These are phyloP conservation scores for Hypanus sabinus DNA, from an alignment of 2,113 vertebrate species.

Conservation along the genomic window DNA sequence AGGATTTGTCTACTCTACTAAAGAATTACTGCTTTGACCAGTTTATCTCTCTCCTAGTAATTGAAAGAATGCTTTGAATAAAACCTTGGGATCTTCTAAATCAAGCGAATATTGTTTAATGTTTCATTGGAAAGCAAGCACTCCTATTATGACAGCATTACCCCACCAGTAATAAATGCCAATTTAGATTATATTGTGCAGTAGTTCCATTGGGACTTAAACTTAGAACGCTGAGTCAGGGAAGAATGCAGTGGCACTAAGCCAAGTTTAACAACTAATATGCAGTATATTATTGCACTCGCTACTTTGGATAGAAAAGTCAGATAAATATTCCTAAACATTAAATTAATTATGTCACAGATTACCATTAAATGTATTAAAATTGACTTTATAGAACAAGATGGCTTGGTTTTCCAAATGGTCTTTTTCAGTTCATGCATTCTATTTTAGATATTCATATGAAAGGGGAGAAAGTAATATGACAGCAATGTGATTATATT, in stretches of 20 bases:
- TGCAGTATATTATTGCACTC: not conserved
- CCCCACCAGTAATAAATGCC: not conserved
- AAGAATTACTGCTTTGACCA: not conserved
- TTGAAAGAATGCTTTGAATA: not conserved
- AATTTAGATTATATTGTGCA: not conserved
- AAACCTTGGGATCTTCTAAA: not conserved
- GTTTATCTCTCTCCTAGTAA: not conserved
- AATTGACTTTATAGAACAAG: not conserved
- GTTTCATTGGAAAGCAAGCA: not conserved
- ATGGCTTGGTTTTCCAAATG: not conserved
- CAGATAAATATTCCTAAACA: not conserved
- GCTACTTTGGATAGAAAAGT: not conserved
- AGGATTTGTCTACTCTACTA: not conserved
- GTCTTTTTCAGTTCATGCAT: not conserved
- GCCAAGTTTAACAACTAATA: not conserved
- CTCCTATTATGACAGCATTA: not conserved
- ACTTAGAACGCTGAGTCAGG: not conserved
- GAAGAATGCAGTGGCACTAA: not conserved
- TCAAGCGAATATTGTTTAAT: not conserved
- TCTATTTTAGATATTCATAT: too few species aligned
- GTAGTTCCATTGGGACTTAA: not conserved
- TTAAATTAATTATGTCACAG: not conserved
- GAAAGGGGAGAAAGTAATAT: too few species aligned
- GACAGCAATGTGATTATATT: too few species aligned
- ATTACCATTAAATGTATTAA: not conserved